These are phyloP conservation scores for Spinus olivaceus DNA, from an alignment of 2,797 vertebrate genomes.

Conservation along the genomic window DNA sequence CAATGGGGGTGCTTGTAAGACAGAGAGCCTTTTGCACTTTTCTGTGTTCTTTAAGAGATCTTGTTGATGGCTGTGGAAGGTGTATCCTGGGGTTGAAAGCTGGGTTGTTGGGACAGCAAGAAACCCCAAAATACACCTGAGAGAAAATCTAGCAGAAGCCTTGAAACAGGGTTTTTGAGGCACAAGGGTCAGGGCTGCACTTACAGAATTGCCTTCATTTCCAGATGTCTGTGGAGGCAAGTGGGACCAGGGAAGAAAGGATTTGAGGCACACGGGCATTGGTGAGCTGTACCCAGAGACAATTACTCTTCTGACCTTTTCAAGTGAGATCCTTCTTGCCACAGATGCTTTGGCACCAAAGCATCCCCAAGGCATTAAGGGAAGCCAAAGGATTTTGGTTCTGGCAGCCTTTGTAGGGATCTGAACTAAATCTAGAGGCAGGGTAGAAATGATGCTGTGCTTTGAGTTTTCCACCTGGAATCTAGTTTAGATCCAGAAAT, in stretches of 20 bases:
- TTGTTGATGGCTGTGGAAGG: neutral
- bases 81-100: neutral
- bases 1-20: neutral
- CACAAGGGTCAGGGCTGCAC: neutral
- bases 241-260: neutral
- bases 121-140: neutral
- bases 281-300: neutral
- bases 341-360: neutral
- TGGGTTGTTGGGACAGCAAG: neutral
- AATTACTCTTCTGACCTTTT: neutral
- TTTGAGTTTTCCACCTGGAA: neutral
- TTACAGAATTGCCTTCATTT: neutral
- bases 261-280: neutral
- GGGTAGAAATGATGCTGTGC: neutral
- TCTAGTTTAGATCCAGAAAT: neutral
- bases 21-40: neutral
- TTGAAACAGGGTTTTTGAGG: neutral
- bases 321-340: neutral
- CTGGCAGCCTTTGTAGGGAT: neutral
- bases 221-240: rapidly evolving
- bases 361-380: neutral
- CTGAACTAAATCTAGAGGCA: neutral
- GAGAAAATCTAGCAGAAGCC: neutral
- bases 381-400: neutral
- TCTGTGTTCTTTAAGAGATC: neutral